Evolutionary conservation across 2,888 invertebrate species (phyloP).

Genomic region (Drosophila kuntzei): DNA sequence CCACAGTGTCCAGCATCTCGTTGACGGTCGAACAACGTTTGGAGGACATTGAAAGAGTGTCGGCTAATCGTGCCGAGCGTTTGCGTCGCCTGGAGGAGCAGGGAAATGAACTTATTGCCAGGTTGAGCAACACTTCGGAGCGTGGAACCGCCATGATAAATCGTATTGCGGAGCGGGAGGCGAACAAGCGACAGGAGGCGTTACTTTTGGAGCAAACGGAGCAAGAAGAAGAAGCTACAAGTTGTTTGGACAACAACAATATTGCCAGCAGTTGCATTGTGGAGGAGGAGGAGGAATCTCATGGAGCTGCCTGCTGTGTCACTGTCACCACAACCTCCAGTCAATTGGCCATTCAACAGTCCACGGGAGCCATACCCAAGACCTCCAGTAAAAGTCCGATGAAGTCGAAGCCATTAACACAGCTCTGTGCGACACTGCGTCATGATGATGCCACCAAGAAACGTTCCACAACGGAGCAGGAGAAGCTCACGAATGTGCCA

Average conservation of each 20-base stretch:
- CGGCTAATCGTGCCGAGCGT: slow-evolving; percentile 79
- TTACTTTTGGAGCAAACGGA: slow-evolving; percentile 59
- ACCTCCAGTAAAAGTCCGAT: background rate
- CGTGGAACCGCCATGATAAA: slow-evolving; percentile 83
- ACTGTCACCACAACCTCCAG: slow-evolving; percentile 80
- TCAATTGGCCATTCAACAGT: slow-evolving; percentile 69
- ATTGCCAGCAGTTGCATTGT: slow-evolving; percentile 77
- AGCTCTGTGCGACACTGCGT: slow-evolving; percentile 74
- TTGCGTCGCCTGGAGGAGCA: slow-evolving; percentile 90
- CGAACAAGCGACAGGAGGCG: slow-evolving; percentile 65
- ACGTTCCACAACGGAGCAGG: slow-evolving; percentile 38
- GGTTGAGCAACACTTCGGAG: slow-evolving; percentile 80
- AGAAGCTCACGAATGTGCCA: slow-evolving; percentile 18
- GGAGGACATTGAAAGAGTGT: slow-evolving; percentile 81
- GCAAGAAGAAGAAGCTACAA: slow-evolving; percentile 46
- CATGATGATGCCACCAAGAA: slow-evolving; percentile 58
- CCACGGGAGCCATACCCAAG: slow-evolving; percentile 68
- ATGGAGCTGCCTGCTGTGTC: slow-evolving; percentile 60
- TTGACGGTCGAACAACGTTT: slow-evolving; percentile 76
- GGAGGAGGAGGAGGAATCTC: slow-evolving; percentile 50
- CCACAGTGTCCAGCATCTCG: slow-evolving; percentile 46
- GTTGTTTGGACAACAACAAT: slow-evolving; percentile 49
- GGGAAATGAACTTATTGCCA: slow-evolving; percentile 89
- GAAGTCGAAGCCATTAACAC: slow-evolving; percentile 60
- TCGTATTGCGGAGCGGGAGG: slow-evolving; percentile 80